Evolutionary conservation across 2,113 vertebrate genomes (phyloP).

Genomic region (Plotosus lineatus): DNA sequence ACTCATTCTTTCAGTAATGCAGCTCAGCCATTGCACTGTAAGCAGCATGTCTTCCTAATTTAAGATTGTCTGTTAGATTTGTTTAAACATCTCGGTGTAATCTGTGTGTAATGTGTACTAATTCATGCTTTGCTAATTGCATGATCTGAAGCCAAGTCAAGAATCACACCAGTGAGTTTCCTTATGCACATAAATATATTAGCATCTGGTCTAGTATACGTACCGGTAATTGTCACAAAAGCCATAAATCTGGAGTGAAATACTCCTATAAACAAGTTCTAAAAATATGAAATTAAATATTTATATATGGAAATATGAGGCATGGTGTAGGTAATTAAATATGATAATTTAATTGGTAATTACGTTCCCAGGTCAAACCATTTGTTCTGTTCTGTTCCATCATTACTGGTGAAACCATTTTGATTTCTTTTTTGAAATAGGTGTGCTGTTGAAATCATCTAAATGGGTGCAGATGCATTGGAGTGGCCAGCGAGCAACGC

Average conservation of each 20-base stretch:
- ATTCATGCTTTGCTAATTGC: no score
- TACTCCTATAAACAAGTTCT: background rate
- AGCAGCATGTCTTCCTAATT: background rate
- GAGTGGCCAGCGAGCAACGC: slow-evolving; percentile 83
- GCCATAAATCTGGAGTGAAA: background rate
- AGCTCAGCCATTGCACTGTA: background rate
- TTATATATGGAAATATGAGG: no score
- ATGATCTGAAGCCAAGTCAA: background rate
- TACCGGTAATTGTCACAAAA: background rate
- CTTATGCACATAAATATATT: background rate
- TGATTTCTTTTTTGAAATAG: slow-evolving; percentile 61
- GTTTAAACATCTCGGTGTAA: background rate
- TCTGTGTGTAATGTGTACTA: no score
- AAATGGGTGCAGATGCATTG: slow-evolving; percentile 90
- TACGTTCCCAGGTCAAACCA: background rate
- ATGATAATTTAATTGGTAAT: background rate
- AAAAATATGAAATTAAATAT: no score
- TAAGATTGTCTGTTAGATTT: background rate
- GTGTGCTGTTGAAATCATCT: slow-evolving; percentile 79
- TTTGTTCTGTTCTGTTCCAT: background rate
- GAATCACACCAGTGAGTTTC: background rate
- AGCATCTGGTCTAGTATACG: background rate
- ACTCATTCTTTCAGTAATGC: background rate
- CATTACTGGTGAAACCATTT: background rate
- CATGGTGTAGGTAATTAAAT: background rate